Evolutionary conservation across 2,888 invertebrate species (phyloP), one percentile per base, ranked within the genome.

Genomic region (Phaedon cochleariae): DNA sequence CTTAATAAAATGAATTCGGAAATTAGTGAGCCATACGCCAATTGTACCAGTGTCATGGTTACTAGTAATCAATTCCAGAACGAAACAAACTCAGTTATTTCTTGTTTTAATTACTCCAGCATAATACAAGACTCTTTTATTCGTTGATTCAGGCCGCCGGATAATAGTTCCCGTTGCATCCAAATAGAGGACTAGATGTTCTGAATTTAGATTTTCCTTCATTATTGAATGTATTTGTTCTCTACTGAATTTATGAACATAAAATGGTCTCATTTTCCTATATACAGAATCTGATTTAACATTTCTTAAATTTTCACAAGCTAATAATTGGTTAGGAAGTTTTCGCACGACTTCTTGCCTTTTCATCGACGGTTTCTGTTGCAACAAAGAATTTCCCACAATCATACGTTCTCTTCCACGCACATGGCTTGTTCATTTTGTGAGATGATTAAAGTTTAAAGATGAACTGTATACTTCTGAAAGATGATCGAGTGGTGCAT

Each of bases 91-190:
- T 26, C 51, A 17, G 15, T 51, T 51, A n/a, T 51, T 51, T 10
- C 4, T 22, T 12, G 26, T 51, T 12, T 15, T n/a, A 26, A 51
- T 51, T 1, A 51, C 26, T 12, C 51, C 51, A n/a, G 51, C 51
- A 29, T 51, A 51, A n/a, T 52, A 52, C 17, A 26, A 51, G 3
- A 51, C 51, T 51, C 10, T 51, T 7, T 22, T 6, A 15, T n/a
- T 22, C 2, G 51, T 29, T 22, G 15, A 22, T 52, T 21, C n/a
- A n/a, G 51, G 51, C 22, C 51, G 15, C 3, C 17, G 22, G 2
- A 52, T 52, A n/a, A 52, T 52, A 26, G 51, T 52, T 7, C 51
- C 51, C 1, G 51, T 26, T 22, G 51, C 2, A 5, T 52, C 51
- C 17, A 29, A 22, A n/a, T 52, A 22, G 51, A 52, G 51, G 10